phyloP scores from a whole-genome alignment of 2,888 invertebrate species.

The Pycnomerus fuliginosus region DNA sequence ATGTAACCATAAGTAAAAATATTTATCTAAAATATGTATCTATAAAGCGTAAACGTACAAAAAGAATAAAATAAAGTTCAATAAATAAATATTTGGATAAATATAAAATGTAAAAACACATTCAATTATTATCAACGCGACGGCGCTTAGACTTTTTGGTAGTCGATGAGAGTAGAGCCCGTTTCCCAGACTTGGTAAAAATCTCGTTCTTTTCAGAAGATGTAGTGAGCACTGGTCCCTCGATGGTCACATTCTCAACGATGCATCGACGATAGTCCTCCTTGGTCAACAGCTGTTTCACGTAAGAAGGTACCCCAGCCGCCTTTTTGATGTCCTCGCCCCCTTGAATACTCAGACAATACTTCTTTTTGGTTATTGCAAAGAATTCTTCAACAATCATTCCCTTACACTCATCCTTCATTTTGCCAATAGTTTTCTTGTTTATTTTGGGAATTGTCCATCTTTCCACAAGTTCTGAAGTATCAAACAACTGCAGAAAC shows the following conservation, averaged over 20 bases:
- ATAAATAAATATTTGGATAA: too few relatives aligned
- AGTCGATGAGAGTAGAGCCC: too few relatives aligned
- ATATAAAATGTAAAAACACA: too few relatives aligned
- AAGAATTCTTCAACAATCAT: constrained; percentile 17
- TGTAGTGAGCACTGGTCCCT: too few relatives aligned
- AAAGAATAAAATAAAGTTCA: too few relatives aligned
- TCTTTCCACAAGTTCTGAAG: constrained; percentile 10
- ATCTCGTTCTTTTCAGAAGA: too few relatives aligned
- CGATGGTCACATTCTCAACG: neutral
- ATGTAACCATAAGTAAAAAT: too few relatives aligned
- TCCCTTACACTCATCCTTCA: constrained; percentile 19
- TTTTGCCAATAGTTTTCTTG: constrained; percentile 12
- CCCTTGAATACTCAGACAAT: constrained; percentile 11
- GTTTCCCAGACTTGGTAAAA: too few relatives aligned
- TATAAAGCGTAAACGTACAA: too few relatives aligned
- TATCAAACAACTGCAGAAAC: constrained; percentile 11
- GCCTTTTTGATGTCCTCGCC: constrained; percentile 13
- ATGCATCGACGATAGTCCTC: neutral
- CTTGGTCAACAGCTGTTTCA: neutral
- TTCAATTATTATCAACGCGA: too few relatives aligned
- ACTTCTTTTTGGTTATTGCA: constrained; percentile 16
- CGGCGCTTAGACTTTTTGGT: too few relatives aligned
- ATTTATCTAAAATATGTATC: too few relatives aligned
- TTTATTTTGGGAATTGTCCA: constrained; percentile 9
- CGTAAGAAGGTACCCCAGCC: constrained; percentile 1